Evolutionary conservation across 1,140 invertebrate genomes (phyloP), one percentile per base, ranked within the genome.

Genomic region (Leucophenga varia): DNA sequence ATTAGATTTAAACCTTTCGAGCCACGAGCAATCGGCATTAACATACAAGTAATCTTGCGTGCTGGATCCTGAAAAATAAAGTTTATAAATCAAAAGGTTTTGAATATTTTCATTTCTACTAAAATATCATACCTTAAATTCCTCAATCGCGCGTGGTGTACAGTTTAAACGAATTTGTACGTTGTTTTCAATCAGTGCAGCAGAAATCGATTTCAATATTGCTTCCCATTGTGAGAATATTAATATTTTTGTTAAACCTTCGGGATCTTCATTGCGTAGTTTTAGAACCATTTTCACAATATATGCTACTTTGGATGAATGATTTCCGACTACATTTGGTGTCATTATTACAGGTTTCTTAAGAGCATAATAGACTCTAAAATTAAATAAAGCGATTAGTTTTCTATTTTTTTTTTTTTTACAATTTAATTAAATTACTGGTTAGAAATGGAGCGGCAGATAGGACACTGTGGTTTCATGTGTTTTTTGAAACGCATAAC

Each of bases 1-100:
- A 84, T 86, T 20, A 92, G 71, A 75, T 91, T 92, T 1, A 92
- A 67, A 0, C 89, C 89, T 74, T 91, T 91, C 0, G 84, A 77
- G 10, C 88, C 89, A 39, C 80, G 80, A 46, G 78, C 74, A 6
- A 90, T 74, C 0, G 86, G 86, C 56, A 91, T 73, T 6, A 92
- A 67, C 4, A 92, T 74, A 12, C 80, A 86, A 28, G 79, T 82
- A 1, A 89, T 78, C 25, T 79, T 75, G 16, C 75, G 49, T 7
- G 59, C 30, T 3, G 63, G 43, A 61, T 79, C 65, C 77, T 78
- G 44, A 22, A 59, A 55, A 13, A 18, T 25, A 5, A 4, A 6
- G 9, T 2, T 2, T 21, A 2, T 6, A 8, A 12, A 20, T 46
- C 5, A 6, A 9, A 10, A 22, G 21, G 3, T 8, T n/a, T 2